These are phyloP conservation scores for Chymomyza caudatula DNA, from an alignment of 2,888 invertebrate species.

Conservation along the genomic window DNA sequence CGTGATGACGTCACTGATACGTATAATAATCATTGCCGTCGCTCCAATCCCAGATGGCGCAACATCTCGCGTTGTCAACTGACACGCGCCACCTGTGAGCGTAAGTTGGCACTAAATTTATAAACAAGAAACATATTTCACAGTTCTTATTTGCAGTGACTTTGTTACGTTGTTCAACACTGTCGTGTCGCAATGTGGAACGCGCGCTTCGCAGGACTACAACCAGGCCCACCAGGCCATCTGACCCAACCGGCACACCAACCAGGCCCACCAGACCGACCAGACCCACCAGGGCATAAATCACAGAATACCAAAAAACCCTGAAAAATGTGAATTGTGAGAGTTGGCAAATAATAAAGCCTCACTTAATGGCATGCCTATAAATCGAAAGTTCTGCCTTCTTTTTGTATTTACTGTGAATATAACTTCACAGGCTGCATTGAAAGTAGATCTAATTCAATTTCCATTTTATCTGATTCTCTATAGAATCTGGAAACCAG, in stretches of 20 bases:
- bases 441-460: too few relatives aligned
- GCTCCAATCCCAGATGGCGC: slow-evolving; percentile 25
- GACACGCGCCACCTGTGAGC: slow-evolving; percentile 29
- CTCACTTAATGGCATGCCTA: too few relatives aligned
- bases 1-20: slow-evolving; percentile 29
- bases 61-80: slow-evolving; percentile 46
- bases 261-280: background rate
- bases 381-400: too few relatives aligned
- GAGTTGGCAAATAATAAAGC: too few relatives aligned
- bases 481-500: too few relatives aligned
- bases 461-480: too few relatives aligned
- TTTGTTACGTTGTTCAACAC: slow-evolving; percentile 27
- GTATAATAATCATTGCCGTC: slow-evolving; percentile 40
- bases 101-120: slow-evolving; percentile 35
- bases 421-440: too few relatives aligned
- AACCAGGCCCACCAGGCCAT: background rate
- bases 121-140: background rate
- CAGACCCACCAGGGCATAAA: background rate
- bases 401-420: too few relatives aligned
- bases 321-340: too few relatives aligned
- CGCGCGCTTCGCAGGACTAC: background rate
- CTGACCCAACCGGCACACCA: too few relatives aligned
- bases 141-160: slow-evolving; percentile 33
- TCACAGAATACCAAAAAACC: background rate
- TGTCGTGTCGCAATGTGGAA: slow-evolving; percentile 27